Percentiles rank a stretch among this genome's conserved stretches.
Conservation (phyloP, 2,113 vertebrate species). For the Paradisaea rubra region DNA sequence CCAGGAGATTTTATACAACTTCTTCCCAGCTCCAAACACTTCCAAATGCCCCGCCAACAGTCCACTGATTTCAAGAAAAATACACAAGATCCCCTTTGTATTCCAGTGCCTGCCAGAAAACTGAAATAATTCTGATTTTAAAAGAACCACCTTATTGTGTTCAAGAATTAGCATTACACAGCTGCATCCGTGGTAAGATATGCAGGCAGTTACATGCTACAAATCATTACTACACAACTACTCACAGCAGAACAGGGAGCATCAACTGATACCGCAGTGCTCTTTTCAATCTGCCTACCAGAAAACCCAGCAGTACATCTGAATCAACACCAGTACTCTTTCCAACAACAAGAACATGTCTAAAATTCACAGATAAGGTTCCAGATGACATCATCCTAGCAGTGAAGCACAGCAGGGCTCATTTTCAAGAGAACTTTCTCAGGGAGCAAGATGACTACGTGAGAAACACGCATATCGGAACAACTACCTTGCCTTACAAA, state of each 20-base stretch:
- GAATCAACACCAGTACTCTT: neutral
- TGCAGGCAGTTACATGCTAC: neutral
- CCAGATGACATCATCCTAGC: neutral
- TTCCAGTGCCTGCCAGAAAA: neutral
- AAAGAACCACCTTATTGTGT: neutral
- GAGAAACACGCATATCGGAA: accelerated
- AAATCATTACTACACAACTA: neutral
- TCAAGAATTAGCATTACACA: neutral
- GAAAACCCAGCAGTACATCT: neutral
- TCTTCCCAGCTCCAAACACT: neutral
- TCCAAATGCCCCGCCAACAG: neutral
- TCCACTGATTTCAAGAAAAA: neutral
- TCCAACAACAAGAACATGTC: neutral
- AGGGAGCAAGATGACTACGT: neutral
- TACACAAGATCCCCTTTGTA: neutral
- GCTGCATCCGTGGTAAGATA: neutral
- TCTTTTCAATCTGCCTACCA: neutral
- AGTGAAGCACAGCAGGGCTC: neutral
- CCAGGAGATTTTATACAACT: neutral
- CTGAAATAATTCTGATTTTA: neutral
- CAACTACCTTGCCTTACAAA: neutral
- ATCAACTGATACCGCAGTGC: accelerated
- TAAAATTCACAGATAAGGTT: neutral
- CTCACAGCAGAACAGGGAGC: neutral
- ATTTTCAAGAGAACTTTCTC: neutral